Base-by-base conservation (phyloP, 1,140 invertebrate species). In the Chironomus striatipennis region DNA sequence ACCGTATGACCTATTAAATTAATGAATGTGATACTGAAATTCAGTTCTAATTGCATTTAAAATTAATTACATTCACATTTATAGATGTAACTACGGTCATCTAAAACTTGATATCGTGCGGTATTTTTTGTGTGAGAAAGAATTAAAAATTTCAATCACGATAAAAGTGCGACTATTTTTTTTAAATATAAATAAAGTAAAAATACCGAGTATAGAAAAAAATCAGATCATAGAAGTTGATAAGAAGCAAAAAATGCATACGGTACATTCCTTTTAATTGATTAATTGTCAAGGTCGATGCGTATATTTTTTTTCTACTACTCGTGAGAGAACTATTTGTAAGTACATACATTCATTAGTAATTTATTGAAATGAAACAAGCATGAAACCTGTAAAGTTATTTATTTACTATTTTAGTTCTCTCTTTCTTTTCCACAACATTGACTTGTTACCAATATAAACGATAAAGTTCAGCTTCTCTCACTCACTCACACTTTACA, bases 301-400 rank as follows among this genome's bases (percentile, higher is more conserved):
- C 5, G 12, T 57, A 57, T 57, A n/a, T 57, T 57, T n/a, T n/a
- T 57, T 57, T 12, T 57, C 12, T 57, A 15, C 47, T 57, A 34
- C 24, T 34, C 24, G 24, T 34, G 24, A 34, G 24, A 34, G 24
- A 34, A 34, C 24, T 34, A 34, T 34, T 34, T 34, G 24, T 34
- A 34, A 57, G n/a, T 57, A 57, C 47, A n/a, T n/a, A 57, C 47
- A 57, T n/a, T 57, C 47, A 57, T 57, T 57, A 57, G 47, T 57
- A 57, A 57, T 57, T 57, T 57, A 57, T 57, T n/a, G 12, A 57
- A 57, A n/a, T 15, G 15, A 47, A 15, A 12, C 5, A 12, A n/a
- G 15, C 47, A n/a, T 57, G 47, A 57, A 57, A n/a, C 12, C 47
- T 57, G 12, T 57, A 57, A n/a, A n/a, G 47, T 57, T 57, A n/a